Percentiles rank a stretch among this genome's conserved stretches.
phyloP scores from a whole-genome alignment of 2,797 vertebrate genomes.

The Hyperoplus lanceolatus region DNA sequence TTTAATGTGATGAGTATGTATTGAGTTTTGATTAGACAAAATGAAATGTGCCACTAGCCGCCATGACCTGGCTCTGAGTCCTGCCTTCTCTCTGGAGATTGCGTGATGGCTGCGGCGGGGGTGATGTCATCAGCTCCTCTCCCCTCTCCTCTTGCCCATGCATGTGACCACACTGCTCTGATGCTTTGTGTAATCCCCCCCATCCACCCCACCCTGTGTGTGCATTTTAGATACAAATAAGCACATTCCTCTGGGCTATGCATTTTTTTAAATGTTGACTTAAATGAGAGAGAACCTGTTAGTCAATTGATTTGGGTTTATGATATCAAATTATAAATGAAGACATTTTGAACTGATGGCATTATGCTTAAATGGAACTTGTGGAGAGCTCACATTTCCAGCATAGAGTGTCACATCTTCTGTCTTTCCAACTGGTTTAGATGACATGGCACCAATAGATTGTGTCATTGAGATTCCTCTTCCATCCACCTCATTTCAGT shows the following conservation, averaged over 20 bases:
- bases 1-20: background rate
- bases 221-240: background rate
- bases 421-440: no score
- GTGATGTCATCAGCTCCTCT: conserved; percentile 56
- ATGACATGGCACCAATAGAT: no score
- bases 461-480: background rate
- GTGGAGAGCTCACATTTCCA: background rate
- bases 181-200: conserved; percentile 24
- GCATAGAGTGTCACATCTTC: background rate
- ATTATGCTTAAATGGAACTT: background rate
- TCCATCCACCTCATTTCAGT: background rate
- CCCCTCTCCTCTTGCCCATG: conserved; percentile 6
- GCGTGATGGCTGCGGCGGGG: conserved; percentile 19
- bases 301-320: background rate
- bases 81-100: conserved; percentile 29
- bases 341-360: background rate
- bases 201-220: background rate
- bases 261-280: background rate
- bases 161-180: conserved; percentile 1
- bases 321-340: background rate
- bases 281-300: no score
- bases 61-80: conserved; percentile 28
- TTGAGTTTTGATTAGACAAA: background rate
- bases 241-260: background rate
- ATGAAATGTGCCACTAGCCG: background rate